Conservation (phyloP, 2,888 invertebrate species). For the Cistogaster globosa region DNA sequence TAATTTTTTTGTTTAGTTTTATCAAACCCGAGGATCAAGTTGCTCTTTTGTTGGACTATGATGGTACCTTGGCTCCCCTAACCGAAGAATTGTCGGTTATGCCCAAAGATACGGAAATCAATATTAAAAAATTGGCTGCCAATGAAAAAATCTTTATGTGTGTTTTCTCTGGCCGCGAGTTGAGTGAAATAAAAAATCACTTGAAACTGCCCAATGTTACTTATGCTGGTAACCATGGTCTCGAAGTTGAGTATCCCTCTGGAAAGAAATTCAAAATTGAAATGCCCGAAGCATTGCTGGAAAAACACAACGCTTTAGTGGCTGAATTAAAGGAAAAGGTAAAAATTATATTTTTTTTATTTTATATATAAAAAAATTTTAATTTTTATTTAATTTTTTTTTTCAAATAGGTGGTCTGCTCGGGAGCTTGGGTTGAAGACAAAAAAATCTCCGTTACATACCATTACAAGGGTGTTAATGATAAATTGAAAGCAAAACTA, state of each 20-base stretch:
- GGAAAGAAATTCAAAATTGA: slow-evolving; percentile 90
- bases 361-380: neutral
- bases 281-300: slow-evolving; percentile 88
- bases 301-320: slow-evolving; percentile 87
- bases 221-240: slow-evolving; percentile 90
- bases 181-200: slow-evolving; percentile 89
- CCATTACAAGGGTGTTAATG: slow-evolving; percentile 89
- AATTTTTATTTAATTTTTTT: neutral
- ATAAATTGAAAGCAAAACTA: slow-evolving; percentile 85
- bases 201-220: slow-evolving; percentile 85
- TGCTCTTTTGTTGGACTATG: slow-evolving; percentile 89
- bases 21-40: slow-evolving; percentile 87
- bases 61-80: slow-evolving; percentile 90
- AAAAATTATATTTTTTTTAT: slow-evolving; percentile 49
- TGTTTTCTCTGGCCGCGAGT: slow-evolving; percentile 89
- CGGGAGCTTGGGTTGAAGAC: slow-evolving; percentile 91
- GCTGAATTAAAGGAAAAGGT: slow-evolving; percentile 87
- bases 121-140: slow-evolving; percentile 87
- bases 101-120: slow-evolving; percentile 89
- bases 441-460: slow-evolving; percentile 89
- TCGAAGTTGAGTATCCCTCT: slow-evolving; percentile 90
- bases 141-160: slow-evolving; percentile 89
- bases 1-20: slow-evolving; percentile 75
- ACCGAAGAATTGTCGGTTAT: slow-evolving; percentile 86
- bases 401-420: slow-evolving; percentile 85